A percentile compares a stretch with the other conserved stretches of the same genome.
Conservation (phyloP, 2,797 vertebrate species). For the Acanthurus tractus region DNA sequence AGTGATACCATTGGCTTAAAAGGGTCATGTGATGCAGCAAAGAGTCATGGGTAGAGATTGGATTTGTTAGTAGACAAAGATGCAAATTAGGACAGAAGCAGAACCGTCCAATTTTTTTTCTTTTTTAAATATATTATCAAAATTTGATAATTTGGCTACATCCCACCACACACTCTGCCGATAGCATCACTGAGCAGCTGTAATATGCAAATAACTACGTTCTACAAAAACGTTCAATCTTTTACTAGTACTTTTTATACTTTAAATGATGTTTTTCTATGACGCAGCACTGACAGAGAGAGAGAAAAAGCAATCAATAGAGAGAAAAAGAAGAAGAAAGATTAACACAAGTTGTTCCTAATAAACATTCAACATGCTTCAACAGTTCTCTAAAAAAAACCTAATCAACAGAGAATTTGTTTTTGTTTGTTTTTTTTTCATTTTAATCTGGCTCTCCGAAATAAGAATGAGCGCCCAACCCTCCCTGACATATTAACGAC, state of each 20-base stretch:
- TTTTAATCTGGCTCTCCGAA: constrained; percentile 76
- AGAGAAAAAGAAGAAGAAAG: constrained; percentile 58
- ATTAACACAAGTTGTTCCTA: constrained; percentile 81
- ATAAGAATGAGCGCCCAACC: constrained; percentile 57
- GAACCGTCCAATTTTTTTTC: constrained; percentile 63
- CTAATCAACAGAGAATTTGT: constrained; percentile 75
- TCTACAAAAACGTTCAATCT: constrained; percentile 71
- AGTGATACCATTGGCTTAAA: constrained; percentile 84
- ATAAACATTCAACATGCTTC: constrained; percentile 86
- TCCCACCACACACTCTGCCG: constrained; percentile 82
- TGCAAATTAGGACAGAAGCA: constrained; percentile 75
- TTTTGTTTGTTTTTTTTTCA: constrained; percentile 51
- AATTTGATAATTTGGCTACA: constrained; percentile 77
- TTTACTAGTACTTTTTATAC: constrained; percentile 66
- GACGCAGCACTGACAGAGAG: constrained; percentile 81
- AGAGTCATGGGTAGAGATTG: constrained; percentile 74
- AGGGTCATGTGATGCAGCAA: constrained; percentile 84
- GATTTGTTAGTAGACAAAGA: constrained; percentile 65
- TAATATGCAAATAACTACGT: constrained; percentile 72
- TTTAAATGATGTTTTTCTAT: constrained; percentile 76
- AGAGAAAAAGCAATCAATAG: constrained; percentile 54
- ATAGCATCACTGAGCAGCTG: constrained; percentile 84
- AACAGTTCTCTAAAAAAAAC: constrained; percentile 82
- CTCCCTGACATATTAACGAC: constrained; percentile 41
- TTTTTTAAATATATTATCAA: constrained; percentile 64